Conservation (phyloP, 92 coral and sea anemone genomes). For the Phenganax marumi region DNA sequence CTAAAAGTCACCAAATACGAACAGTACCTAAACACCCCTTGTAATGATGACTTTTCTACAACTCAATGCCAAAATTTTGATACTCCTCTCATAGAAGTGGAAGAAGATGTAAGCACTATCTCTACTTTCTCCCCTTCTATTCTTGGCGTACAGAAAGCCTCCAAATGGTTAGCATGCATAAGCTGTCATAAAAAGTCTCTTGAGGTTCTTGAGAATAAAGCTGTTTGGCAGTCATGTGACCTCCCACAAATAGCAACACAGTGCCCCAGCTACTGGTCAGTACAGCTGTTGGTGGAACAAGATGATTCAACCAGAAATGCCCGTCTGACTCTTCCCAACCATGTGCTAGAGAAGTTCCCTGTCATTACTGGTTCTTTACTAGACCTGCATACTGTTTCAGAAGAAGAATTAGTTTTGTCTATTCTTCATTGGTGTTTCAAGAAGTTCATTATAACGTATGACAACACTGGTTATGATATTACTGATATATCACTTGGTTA, state of each 20-base stretch:
- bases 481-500: no score
- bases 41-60: background rate
- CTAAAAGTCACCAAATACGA: background rate
- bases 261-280: constrained; percentile 16
- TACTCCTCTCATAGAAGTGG: background rate
- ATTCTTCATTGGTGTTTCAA: constrained; percentile 7
- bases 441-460: constrained; percentile 5
- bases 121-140: constrained; percentile 5
- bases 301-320: background rate
- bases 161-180: no score
- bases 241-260: constrained; percentile 9
- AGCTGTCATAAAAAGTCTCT: constrained; percentile 17
- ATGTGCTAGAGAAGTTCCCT: constrained; percentile 20
- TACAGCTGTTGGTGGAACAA: background rate
- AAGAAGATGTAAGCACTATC: constrained; percentile 29
- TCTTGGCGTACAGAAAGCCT: constrained; percentile 15
- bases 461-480: constrained; percentile 21
- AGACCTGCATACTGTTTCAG: background rate
- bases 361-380: background rate
- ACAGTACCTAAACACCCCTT: background rate
- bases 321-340: background rate
- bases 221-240: constrained; percentile 24
- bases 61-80: background rate
- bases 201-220: constrained; percentile 8
- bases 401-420: no score